Base-by-base conservation (phyloP, 2,113 vertebrate genomes). In the Ptychochromis oligacanthus region DNA sequence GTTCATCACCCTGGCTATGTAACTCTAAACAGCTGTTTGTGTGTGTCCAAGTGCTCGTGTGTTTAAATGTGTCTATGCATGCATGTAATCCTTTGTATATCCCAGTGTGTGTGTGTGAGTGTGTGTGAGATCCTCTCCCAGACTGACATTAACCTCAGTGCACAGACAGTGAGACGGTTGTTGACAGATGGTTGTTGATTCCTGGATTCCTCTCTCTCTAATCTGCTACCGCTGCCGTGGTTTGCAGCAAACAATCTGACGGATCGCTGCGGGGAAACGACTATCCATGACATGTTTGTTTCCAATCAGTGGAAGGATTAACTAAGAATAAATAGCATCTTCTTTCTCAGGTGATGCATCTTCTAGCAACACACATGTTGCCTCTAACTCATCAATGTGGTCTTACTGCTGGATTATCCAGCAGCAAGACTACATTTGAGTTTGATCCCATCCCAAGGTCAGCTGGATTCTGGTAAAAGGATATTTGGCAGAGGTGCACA, bases 11-110 rank as follows among this genome's bases (percentile, higher is more conserved):
- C 89, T 70, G 81, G 38, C 67, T 22, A 18, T 49, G n/a, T 94
- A 93, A 95, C 92, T 82, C 85, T 76, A 87, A 93, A 88, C 94
- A 94, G 90, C 93, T 95, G 93, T 86, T 70, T 86, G 70, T 90
- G 86, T 92, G 77, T 85, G 75, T 20, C 46, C 67, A 72, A 72
- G 18, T 54, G 67, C 26, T 54, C 15, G 20, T 54, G 67, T 72
- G 46, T 72, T 54, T 72, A 54, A 34, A 31, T 65, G 52, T 49
- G 61, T 49, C 61, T 64, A 34, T 70, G 81, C 56, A 74, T 75
- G 75, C 64, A 85, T 89, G 60, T 86, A 84, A 84, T 86, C 83
- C 79, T 83, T 80, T 79, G 78, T 81, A 78, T 82, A 72, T 85
- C 6, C 28, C 43, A 78, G 34, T 67, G 70, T 59, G 24, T 54